Base-by-base conservation (phyloP, 2,797 vertebrate genomes). In the Clarias laeviceps region DNA sequence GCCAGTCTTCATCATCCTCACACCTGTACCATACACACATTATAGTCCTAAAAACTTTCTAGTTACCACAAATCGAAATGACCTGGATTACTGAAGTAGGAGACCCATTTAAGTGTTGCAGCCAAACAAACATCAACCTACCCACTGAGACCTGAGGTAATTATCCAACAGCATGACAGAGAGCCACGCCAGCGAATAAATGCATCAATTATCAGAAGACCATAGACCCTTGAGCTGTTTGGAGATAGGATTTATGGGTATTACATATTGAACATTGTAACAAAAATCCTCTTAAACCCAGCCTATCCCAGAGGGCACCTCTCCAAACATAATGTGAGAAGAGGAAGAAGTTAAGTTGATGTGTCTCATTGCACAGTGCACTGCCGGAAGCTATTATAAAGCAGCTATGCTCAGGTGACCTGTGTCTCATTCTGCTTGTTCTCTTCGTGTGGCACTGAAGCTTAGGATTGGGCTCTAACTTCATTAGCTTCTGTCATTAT, bases 1-100 rank as follows among this genome's bases (percentile, higher is more conserved):
- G 97, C 98, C 97, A 98, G 87, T 97, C 96, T 64, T 97, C 96
- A 2, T 90, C 92, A 2, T 94, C 94, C 18, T 94, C 95, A 34
- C 93, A 88, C 89, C 97, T 99, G 83, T 3, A 87, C 22, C 11
- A 80, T 59, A 34, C 20, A 82, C 18, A n/a, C 69, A 62, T 45
- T 50, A 50, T 54, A 74, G 32, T 68, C 50, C 22, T 29, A 20
- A 74, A 80, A 27, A 54, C 62, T n/a, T 54, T 54, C 17, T 17
- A 27, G 37, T 69, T 56, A 79, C 29, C 24, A 80, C 73, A 57
- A 56, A 78, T 32, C 17, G 20, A 66, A 77, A 62, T 54, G 73
- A 57, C 80, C 40, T 56, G 54, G 68, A 70, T 69, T 65, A 66
- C n/a, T 65, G 61, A 65, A 80, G 29, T 65, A 4, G 27, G 59